phyloP scores from a whole-genome alignment of 1,140 invertebrate species.

The Anastrepha ludens region DNA sequence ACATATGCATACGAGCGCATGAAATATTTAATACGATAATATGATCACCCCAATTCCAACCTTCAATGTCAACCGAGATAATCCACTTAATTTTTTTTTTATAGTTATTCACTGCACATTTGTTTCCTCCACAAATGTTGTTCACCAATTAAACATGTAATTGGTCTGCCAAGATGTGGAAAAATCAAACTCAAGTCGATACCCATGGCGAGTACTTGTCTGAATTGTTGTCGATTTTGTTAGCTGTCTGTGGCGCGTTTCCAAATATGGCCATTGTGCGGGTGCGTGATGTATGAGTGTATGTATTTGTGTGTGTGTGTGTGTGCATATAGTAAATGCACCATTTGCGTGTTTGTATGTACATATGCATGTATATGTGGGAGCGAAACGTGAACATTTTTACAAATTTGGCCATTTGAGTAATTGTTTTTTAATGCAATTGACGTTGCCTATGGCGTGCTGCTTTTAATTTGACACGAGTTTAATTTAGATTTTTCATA shows the following conservation, averaged over 20 bases:
- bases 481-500: slow-evolving; percentile 46
- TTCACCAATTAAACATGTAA: background rate
- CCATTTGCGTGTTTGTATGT: background rate
- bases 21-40: too few relatives aligned
- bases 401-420: background rate
- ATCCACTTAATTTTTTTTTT: background rate
- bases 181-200: background rate
- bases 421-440: slow-evolving; percentile 44
- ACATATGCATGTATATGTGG: background rate
- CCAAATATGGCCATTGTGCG: slow-evolving; percentile 19
- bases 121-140: background rate
- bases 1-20: too few relatives aligned
- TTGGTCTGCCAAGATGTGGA: background rate
- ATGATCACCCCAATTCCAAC: too few relatives aligned
- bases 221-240: background rate
- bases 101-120: background rate
- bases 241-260: background rate
- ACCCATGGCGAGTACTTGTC: background rate
- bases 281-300: background rate
- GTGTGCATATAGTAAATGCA: background rate
- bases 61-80: too few relatives aligned
- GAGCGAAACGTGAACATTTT: background rate
- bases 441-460: slow-evolving; percentile 12
- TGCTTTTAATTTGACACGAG: slow-evolving; percentile 38
- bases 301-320: background rate